Percentiles rank a stretch among this genome's conserved stretches.
Evolutionary conservation across 2,113 vertebrate genomes (phyloP).

Genomic region (Silurus meridionalis): DNA sequence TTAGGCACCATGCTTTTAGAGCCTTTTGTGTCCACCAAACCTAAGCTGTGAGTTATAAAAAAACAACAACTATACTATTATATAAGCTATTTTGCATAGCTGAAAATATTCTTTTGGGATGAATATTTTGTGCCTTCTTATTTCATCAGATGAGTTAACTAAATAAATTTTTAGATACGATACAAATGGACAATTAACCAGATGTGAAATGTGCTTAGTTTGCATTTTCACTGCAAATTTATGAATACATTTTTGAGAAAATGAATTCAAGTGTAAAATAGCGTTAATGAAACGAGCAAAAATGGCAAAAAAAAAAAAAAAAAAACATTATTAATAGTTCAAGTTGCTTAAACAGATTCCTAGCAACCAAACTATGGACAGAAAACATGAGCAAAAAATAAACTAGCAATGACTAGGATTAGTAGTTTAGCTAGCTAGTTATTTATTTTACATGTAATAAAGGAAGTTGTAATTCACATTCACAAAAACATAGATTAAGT

Average conservation of each 20-base stretch:
- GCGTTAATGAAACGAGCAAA: not conserved
- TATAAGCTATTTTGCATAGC: not conserved
- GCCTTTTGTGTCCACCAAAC: constrained; percentile 22
- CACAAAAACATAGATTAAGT: not conserved
- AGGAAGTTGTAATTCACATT: not conserved
- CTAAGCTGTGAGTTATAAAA: not conserved
- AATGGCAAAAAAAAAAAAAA: not conserved
- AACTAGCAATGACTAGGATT: not conserved
- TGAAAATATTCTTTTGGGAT: not conserved
- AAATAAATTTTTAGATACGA: not conserved
- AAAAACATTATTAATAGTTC: not conserved
- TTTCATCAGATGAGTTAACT: not conserved
- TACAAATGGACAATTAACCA: not conserved
- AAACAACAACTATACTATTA: not conserved
- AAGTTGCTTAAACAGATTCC: not conserved
- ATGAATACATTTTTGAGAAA: not conserved
- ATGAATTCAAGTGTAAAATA: not conserved
- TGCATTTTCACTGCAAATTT: not conserved
- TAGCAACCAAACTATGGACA: not conserved
- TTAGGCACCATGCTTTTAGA: constrained; percentile 37
- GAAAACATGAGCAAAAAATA: not conserved
- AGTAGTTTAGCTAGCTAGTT: not conserved
- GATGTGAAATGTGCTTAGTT: not conserved
- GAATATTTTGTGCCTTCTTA: not conserved
- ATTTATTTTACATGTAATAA: not conserved